Conservation (phyloP, 2,113 vertebrate genomes). For the Atrichornis clamosus region DNA sequence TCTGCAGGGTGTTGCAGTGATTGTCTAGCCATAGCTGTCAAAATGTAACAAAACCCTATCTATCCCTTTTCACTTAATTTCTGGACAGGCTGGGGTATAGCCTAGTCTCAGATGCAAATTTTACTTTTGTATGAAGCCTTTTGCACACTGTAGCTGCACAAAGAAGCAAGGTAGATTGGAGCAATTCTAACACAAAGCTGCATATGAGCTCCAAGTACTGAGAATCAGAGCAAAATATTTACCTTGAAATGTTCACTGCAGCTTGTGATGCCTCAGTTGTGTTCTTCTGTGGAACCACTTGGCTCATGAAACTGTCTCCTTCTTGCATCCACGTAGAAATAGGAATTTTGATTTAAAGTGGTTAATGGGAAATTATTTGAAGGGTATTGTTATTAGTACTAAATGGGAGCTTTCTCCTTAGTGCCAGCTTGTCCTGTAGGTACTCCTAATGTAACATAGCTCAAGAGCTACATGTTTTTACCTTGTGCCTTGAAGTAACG, state of each 20-base stretch:
- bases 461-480: neutral
- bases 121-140: neutral
- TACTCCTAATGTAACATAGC: neutral
- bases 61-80: neutral
- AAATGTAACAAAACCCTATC: neutral
- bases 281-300: neutral
- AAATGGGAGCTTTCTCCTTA: neutral
- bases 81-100: neutral
- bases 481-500: neutral
- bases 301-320: neutral
- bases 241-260: neutral
- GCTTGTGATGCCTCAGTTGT: neutral
- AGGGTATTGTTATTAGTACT: neutral
- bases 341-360: neutral
- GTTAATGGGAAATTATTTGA: neutral
- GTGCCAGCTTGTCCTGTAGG: neutral
- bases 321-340: neutral
- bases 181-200: neutral
- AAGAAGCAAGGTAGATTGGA: neutral
- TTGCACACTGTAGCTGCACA: neutral
- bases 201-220: neutral
- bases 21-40: neutral
- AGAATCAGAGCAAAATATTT: neutral
- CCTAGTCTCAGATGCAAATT: neutral
- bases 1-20: neutral